phyloP scores from a whole-genome alignment of 2,797 vertebrate species.

The Notoglanidium macrostoma region DNA sequence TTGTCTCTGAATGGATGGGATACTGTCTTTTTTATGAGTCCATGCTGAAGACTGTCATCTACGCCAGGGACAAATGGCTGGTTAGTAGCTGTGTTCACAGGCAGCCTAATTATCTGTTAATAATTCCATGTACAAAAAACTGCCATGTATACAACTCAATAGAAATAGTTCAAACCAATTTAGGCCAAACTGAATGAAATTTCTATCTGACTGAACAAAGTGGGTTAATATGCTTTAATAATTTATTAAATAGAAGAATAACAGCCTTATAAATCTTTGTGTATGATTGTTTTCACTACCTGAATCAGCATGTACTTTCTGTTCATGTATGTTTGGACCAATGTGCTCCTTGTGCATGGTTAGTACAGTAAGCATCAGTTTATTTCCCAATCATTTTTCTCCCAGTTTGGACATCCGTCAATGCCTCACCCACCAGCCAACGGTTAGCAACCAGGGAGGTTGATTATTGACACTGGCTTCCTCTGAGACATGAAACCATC shows the following conservation, averaged over 20 bases:
- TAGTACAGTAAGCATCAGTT: not conserved
- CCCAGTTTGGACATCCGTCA: not conserved
- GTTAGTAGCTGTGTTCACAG: slow-evolving; percentile 63
- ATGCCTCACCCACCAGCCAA: not conserved
- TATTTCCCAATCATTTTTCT: not conserved
- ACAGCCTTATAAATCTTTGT: not conserved
- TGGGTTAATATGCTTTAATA: not conserved
- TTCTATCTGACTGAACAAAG: not conserved
- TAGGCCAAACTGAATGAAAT: not conserved
- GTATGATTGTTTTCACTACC: not conserved
- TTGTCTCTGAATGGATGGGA: slow-evolving; percentile 98
- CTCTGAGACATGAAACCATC: not conserved
- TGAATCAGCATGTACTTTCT: not conserved
- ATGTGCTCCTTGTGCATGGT: not conserved
- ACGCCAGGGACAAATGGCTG: slow-evolving; percentile 98
- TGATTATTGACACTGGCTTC: not conserved
- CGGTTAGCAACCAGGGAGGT: not conserved
- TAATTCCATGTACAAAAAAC: not conserved
- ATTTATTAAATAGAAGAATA: not conserved
- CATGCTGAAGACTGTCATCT: slow-evolving; percentile 98
- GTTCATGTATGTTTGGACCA: not conserved
- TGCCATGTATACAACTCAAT: not conserved
- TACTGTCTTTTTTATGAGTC: slow-evolving; percentile 98
- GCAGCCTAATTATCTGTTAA: not conserved
- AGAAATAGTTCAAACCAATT: not conserved